Evolutionary conservation across 2,797 vertebrate species (phyloP).

Genomic region (Acrossocheilus wenchowensis): DNA sequence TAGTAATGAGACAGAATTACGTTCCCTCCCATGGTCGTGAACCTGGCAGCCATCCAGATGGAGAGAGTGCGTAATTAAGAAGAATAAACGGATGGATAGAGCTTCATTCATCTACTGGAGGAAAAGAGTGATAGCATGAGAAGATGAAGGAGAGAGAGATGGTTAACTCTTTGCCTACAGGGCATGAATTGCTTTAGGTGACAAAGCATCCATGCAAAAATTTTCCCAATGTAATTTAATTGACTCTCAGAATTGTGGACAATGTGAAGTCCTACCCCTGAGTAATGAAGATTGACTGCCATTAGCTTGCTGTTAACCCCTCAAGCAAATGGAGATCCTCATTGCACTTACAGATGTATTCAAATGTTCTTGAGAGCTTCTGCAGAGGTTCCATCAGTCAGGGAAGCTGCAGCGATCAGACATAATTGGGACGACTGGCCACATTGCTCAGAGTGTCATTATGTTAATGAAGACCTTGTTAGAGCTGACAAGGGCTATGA

Average conservation of each 20-base stretch:
- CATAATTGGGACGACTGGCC: constrained; percentile 18
- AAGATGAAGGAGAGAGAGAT: constrained; percentile 9
- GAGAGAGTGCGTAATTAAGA: constrained; percentile 75
- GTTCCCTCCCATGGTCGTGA: constrained; percentile 68
- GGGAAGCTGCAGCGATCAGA: constrained; percentile 20
- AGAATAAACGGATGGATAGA: constrained; percentile 69
- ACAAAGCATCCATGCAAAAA: constrained; percentile 67
- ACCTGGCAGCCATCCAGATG: constrained; percentile 71
- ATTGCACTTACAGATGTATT: constrained; percentile 33
- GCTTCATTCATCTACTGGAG: constrained; percentile 73
- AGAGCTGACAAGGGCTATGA: constrained; percentile 40
- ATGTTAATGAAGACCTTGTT: constrained; percentile 58
- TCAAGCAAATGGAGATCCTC: constrained; percentile 47
- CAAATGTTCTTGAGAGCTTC: constrained; percentile 48
- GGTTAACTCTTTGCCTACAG: constrained; percentile 57
- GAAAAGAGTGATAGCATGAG: constrained; percentile 30
- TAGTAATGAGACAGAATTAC: constrained; percentile 74
- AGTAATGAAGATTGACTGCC: neutral
- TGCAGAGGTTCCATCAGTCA: constrained; percentile 32
- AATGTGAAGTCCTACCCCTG: constrained; percentile 12
- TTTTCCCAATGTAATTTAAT: neutral
- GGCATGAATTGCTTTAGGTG: constrained; percentile 74
- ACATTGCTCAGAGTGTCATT: constrained; percentile 47
- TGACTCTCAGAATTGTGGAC: constrained; percentile 47
- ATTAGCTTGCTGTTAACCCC: constrained; percentile 11